Percentiles rank a stretch among this genome's conserved stretches.
Evolutionary conservation across 1,140 invertebrate species (phyloP).

Genomic region (Micrasema minimum): DNA sequence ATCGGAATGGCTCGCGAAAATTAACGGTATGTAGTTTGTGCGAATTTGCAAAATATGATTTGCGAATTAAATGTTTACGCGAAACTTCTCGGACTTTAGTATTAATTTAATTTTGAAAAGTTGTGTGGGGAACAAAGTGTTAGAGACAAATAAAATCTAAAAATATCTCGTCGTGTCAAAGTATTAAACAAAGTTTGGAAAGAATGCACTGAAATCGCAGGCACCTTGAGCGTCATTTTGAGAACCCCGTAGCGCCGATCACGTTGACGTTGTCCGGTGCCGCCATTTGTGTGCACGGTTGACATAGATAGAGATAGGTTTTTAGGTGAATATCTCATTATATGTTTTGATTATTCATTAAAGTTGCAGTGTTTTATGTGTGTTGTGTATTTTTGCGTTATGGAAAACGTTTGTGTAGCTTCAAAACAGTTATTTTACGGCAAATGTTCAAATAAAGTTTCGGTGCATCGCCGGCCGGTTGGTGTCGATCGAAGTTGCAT

Average conservation of each 20-base stretch:
- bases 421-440: constrained; percentile 24
- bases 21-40: constrained; percentile 43
- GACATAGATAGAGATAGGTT: constrained; percentile 77
- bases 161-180: constrained; percentile 40
- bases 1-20: constrained; percentile 37
- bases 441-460: constrained; percentile 45
- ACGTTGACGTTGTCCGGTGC: constrained; percentile 78
- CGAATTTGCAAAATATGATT: constrained; percentile 34
- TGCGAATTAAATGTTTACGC: constrained; percentile 29
- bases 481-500: constrained; percentile 58
- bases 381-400: constrained; percentile 38
- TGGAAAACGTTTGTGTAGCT: constrained; percentile 13
- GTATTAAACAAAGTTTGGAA: constrained; percentile 47
- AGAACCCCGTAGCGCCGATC: constrained; percentile 79
- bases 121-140: constrained; percentile 23
- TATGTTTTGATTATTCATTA: constrained; percentile 54
- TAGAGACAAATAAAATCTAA: constrained; percentile 45
- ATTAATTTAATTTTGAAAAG: constrained; percentile 27
- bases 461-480: constrained; percentile 65
- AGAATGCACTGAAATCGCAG: constrained; percentile 67
- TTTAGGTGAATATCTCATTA: constrained; percentile 55
- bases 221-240: constrained; percentile 79
- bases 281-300: constrained; percentile 71
- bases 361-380: constrained; percentile 52
- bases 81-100: constrained; percentile 23